Evolutionary conservation across 2,113 vertebrate species (phyloP), one percentile per base, ranked within the genome.

Genomic region (Pollachius pollachius): DNA sequence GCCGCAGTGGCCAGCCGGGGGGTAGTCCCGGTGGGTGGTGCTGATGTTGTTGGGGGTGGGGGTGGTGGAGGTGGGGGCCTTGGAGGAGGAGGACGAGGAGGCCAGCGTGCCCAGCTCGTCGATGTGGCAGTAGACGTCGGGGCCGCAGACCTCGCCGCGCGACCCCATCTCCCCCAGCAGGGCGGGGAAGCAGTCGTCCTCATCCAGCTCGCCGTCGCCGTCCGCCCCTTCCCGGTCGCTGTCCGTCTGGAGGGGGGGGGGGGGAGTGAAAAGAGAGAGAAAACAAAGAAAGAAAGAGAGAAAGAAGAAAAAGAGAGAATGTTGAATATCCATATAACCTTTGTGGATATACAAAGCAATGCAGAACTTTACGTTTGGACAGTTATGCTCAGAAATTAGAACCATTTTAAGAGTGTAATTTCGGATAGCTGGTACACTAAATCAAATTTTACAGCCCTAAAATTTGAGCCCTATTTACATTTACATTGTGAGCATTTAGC

Each of bases 181-280:
- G 0, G 95, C 94, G 1, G 95, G 95, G 73, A 98, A 78, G 54
- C 54, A 57, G 79, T 96, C 95, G 76, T 97, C 96, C 65, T 97
- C 96, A 57, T 97, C 95, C 15, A 96, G 92, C 62, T 95, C 95
- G 17, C 81, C 84, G 0, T 95, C 95, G 17, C 81, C 84, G 0
- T 86, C 85, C 19, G 54, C 87, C 17, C 84, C 77, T 5, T 81
- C 86, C 25, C 74, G 80, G 8, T 89, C 85, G 1, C 77, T 76
- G 0, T 89, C 85, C 77, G 90, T 65, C 91, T 90, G 54, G 25
- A n/a, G 48, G 75, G 21, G 17, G 52, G 16, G 11, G 54, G 54
- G 54, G 54, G 12, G 54, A n/a, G 54, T 15, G 15, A 5, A 61
- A 19, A 21, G 19, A 21, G 5, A 61, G 3, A 61, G 5, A n/a